Percentiles rank a stretch among this genome's conserved stretches.
Evolutionary conservation across 2,113 vertebrate species (phyloP).

Genomic region (Stegostoma tigrinum): DNA sequence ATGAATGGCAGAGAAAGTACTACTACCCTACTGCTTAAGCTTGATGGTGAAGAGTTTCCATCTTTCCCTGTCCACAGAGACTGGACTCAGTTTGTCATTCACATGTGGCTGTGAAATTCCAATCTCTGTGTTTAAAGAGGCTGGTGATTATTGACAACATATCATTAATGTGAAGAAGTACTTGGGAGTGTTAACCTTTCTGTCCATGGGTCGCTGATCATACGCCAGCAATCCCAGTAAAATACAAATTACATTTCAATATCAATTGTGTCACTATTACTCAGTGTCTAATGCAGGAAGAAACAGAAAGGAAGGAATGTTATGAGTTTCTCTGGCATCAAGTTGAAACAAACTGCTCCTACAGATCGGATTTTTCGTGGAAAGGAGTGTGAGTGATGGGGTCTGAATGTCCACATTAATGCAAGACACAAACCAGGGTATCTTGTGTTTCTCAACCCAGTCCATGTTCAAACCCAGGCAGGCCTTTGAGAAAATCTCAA

Average conservation of each 20-base stretch:
- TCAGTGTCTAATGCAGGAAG: too few relatives aligned
- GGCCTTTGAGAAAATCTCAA: background rate
- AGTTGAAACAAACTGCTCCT: background rate
- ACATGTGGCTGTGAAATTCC: background rate
- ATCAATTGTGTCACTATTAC: background rate
- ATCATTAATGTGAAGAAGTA: background rate
- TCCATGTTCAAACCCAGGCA: background rate
- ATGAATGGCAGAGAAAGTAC: background rate
- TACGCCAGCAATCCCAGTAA: background rate
- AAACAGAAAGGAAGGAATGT: background rate
- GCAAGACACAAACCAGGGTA: background rate
- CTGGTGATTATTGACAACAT: background rate
- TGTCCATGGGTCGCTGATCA: background rate
- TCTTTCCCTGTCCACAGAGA: background rate
- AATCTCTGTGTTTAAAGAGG: background rate
- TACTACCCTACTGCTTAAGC: too few relatives aligned
- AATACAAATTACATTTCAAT: background rate
- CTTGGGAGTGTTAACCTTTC: too few relatives aligned
- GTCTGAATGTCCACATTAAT: background rate
- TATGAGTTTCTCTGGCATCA: background rate
- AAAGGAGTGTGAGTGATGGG: background rate
- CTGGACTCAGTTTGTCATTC: background rate
- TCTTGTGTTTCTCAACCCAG: background rate
- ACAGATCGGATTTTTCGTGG: background rate
- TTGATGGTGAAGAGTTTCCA: background rate